Evolutionary conservation across 2,888 invertebrate genomes (phyloP), one percentile per base, ranked within the genome.

Genomic region (Thalpophila matura): DNA sequence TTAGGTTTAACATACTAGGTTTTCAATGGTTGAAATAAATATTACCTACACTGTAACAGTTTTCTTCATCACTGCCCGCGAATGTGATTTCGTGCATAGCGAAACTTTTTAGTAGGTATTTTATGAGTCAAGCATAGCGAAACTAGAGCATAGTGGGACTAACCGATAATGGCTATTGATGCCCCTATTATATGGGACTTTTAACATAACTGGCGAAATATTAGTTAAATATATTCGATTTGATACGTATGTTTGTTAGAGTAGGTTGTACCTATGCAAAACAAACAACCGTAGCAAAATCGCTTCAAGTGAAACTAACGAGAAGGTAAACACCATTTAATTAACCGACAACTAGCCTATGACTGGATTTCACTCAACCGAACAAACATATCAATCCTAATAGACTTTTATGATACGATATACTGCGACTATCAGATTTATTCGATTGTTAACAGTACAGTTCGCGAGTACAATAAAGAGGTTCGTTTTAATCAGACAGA

Each of bases 401-500:
- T 68, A 68, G 53, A 61, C 56, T 18, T 68, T 68, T 74, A 74
- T 40, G 29, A 56, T 40, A 56, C 51, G 38, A 74, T 67, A 47
- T 55, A 61, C 20, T 31, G 38, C 29, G 26, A 46, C 33, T 33
- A 58, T 68, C 61, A 56, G 75, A 70, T 70, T 68, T 68, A 68
- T 56, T 46, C 22, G 35, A 53, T 68, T 68, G 51, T 68, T 26
- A 37, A 43, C n/a, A 66, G 18, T 31, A 56, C 68, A 43, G 37
- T 73, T 58, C 64, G 37, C 49, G 33, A 63, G 38, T 65, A 69
- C 59, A 70, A 42, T 71, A 74, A 24, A 55, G 43, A 62, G 47
- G 62, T 35, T 38, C 33, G 29, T 69, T 76, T 76, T 62, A 73
- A 77, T 66, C 72, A 69, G 42, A 65, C 67, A 78, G 58, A 73